phyloP scores from a whole-genome alignment of 2,797 vertebrate species.

The Vultur gryphus region DNA sequence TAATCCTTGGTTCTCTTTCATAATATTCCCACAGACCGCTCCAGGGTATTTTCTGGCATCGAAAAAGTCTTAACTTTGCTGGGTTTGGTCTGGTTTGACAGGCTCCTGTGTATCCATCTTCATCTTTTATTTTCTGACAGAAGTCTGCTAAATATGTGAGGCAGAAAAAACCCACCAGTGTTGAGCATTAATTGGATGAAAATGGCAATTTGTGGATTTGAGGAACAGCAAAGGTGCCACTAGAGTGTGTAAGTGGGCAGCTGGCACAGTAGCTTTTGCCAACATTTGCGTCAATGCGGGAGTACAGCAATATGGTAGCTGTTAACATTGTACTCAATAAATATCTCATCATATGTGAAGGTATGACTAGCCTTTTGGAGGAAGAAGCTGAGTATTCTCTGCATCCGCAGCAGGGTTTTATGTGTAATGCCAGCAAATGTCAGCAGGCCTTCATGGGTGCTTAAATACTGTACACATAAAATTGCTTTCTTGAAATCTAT shows the following conservation, averaged over 20 bases:
- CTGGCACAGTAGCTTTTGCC: conserved; percentile 52
- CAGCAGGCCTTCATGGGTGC: not conserved
- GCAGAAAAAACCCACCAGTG: not conserved
- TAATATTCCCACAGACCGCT: not conserved
- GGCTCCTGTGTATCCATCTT: not conserved
- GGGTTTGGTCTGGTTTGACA: not conserved
- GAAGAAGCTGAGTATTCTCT: not conserved
- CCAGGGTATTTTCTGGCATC: not conserved
- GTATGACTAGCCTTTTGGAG: conserved; percentile 43
- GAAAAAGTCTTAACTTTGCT: not conserved
- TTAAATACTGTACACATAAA: not conserved
- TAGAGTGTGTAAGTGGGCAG: conserved; percentile 53
- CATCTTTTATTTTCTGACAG: not conserved
- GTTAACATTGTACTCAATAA: conserved; percentile 37
- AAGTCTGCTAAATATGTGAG: not conserved
- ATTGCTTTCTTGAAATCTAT: not conserved
- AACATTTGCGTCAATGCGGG: conserved; percentile 14
- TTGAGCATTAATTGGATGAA: conserved; percentile 7
- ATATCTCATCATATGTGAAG: conserved; percentile 14
- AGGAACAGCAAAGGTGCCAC: conserved; percentile 47
- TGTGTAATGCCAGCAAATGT: not conserved
- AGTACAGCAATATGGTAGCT: conserved; percentile 59
- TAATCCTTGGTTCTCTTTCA: not conserved
- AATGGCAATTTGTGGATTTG: conserved; percentile 31
- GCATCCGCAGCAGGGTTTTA: not conserved